Evolutionary conservation across 2,113 vertebrate genomes (phyloP), one percentile per base, ranked within the genome.

Genomic region (Romanogobio albipinnatus): DNA sequence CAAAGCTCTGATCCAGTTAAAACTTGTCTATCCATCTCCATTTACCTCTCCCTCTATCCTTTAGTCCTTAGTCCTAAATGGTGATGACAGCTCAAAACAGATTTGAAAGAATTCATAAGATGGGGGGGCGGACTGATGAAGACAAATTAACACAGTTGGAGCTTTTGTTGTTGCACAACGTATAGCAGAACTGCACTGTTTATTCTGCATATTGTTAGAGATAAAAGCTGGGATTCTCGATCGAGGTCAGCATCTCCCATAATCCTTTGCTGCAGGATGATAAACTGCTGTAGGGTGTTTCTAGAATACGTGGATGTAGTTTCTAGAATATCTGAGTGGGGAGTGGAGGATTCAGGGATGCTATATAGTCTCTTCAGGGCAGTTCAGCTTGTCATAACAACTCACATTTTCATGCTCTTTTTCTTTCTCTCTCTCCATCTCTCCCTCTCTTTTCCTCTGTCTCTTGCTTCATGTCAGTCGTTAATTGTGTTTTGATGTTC

Each of bases 401-500:
- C 78, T 85, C 82, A 83, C 39, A 83, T 86, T 74, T 82, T 78
- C 49, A 24, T 24, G 47, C 82, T 86, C 53, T 82, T 68, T 80
- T 33, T 84, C 56, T 78, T 61, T 47, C 83, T 88, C 78, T 84
- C 77, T 86, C 73, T 86, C 58, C 77, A 80, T 59, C 68, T 45
- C 49, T 66, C 75, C 45, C 53, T 87, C 53, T 84, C 81, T 93
- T 94, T 93, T 92, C 88, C 93, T 95, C 94, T 94, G 96, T 94
- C 43, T 76, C 78, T 92, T 94, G 91, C 89, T 96, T 95, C 87
- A 93, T 96, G 93, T 96, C 96, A 96, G 91, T 89, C 90, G 93
- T 94, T 96, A 95, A 97, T 97, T 97, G 95, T 97, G 95, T 97
- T 98, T 97, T 96, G 95, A 96, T 96, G 94, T 98, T 98, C 95